phyloP scores from a whole-genome alignment of 2,113 vertebrate species.

The Malurus elegans region DNA sequence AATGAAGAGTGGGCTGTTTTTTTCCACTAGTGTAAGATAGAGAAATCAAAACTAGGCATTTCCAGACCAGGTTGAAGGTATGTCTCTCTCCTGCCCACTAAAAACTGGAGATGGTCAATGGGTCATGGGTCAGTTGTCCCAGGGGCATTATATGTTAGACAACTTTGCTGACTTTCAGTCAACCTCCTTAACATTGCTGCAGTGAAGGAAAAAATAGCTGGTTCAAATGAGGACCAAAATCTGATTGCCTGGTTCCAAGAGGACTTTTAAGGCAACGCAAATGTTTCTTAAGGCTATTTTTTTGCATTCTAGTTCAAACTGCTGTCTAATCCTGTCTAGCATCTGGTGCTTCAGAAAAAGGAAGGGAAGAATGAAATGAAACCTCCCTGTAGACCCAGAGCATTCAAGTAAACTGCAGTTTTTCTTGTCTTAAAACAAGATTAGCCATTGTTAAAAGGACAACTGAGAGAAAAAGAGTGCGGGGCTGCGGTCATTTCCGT shows the following conservation, averaged over 20 bases:
- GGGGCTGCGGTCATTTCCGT: neutral
- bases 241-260: neutral
- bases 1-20: neutral
- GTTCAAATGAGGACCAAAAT: neutral
- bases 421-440: constrained; percentile 17
- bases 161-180: neutral
- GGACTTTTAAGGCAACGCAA: neutral
- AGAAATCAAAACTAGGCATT: neutral
- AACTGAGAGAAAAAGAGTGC: neutral
- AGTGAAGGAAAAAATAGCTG: neutral
- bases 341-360: constrained; percentile 23
- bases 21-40: neutral
- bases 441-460: neutral
- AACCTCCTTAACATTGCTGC: neutral
- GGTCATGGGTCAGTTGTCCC: neutral
- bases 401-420: neutral
- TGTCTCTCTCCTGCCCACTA: neutral
- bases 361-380: constrained; percentile 20
- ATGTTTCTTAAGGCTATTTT: constrained; percentile 2
- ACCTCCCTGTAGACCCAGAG: neutral
- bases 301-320: constrained; percentile 14
- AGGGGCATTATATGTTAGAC: neutral
- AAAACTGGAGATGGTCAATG: neutral
- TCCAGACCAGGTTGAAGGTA: neutral
- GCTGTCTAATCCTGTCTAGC: constrained; percentile 24